phyloP scores from a whole-genome alignment of 1,140 invertebrate species.

The Rhagoletis zephyria region DNA sequence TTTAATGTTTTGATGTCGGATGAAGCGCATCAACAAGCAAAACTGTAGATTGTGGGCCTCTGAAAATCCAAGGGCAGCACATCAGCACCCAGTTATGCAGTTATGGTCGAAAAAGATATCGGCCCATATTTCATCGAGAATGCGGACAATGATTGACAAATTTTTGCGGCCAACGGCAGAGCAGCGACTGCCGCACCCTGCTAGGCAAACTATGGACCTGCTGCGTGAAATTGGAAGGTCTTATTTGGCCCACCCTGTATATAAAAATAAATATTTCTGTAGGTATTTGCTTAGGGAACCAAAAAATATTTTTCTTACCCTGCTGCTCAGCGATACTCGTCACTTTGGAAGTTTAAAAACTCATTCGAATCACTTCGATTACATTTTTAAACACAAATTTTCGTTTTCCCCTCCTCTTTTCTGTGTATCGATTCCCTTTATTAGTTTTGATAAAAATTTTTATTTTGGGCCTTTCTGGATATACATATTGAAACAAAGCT shows the following conservation, averaged over 20 bases:
- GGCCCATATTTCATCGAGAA: too few species aligned
- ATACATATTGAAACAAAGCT: neutral
- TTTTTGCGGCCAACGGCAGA: too few species aligned
- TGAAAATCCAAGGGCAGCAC: too few species aligned
- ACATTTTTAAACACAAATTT: constrained; percentile 35
- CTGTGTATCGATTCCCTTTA: neutral
- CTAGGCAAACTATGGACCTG: neutral
- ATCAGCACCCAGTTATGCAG: too few species aligned
- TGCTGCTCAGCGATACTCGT: constrained; percentile 20
- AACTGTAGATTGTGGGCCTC: too few species aligned
- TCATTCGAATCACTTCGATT: constrained; percentile 23
- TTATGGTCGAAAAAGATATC: too few species aligned
- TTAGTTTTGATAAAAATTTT: constrained; percentile 14
- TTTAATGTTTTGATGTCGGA: too few species aligned
- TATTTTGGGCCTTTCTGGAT: constrained; percentile 42
- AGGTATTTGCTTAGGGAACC: neutral
- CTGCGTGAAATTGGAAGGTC: too few species aligned
- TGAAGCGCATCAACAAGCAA: too few species aligned
- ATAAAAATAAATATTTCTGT: neutral
- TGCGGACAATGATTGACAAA: too few species aligned
- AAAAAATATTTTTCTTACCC: neutral
- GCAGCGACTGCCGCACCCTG: too few species aligned
- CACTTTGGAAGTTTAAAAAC: constrained; percentile 28
- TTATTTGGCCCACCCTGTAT: too few species aligned
- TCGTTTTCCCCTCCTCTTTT: constrained; percentile 34